phyloP scores from a whole-genome alignment of 2,888 invertebrate genomes.

The Hypercompe scribonia region DNA sequence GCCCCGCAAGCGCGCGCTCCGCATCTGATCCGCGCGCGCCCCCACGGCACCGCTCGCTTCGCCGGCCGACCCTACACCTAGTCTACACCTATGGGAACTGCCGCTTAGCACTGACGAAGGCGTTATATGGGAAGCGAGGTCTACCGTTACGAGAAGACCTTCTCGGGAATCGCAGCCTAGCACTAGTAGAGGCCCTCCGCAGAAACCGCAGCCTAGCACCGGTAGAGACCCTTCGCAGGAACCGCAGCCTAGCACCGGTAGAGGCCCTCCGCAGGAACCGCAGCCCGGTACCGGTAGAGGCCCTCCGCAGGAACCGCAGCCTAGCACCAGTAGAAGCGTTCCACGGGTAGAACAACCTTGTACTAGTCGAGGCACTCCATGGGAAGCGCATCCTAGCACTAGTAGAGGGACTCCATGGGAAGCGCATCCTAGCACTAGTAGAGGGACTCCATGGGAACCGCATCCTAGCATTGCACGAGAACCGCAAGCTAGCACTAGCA shows the following conservation, averaged over 20 bases:
- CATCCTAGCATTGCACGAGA: not conserved
- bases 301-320: not conserved
- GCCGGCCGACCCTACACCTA: not conserved
- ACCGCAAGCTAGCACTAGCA: constrained; percentile 7
- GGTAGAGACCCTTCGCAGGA: no score
- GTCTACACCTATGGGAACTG: not conserved
- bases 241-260: not conserved
- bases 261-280: not conserved
- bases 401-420: not conserved
- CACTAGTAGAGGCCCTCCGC: no score
- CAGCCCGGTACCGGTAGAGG: not conserved
- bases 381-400: not conserved
- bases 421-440: constrained; percentile 2
- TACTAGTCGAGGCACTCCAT: not conserved
- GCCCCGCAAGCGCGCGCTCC: constrained; percentile 59
- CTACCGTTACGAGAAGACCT: not conserved
- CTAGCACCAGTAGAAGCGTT: not conserved
- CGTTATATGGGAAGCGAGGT: not conserved
- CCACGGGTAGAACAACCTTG: not conserved
- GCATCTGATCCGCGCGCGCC: constrained; percentile 46
- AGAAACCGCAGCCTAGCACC: no score
- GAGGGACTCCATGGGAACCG: not conserved
- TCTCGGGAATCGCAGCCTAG: no score
- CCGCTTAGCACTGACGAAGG: not conserved
- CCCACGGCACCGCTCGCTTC: not conserved